phyloP scores from a whole-genome alignment of 1,140 invertebrate species.

The Melanaphis sacchari region DNA sequence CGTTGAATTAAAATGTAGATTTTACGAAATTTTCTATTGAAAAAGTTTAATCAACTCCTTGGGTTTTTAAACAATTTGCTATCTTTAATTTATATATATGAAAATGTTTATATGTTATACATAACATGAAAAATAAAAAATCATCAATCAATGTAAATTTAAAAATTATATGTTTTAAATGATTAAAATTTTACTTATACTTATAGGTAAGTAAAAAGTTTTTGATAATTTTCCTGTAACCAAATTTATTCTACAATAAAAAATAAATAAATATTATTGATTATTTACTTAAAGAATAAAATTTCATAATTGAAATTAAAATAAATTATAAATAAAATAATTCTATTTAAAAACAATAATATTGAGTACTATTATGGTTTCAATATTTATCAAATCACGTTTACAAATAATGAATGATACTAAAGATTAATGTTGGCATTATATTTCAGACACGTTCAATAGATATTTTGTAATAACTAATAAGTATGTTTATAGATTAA shows the following conservation, averaged over 20 bases:
- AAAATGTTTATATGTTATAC: neutral
- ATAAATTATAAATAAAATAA: neutral
- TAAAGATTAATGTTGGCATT: neutral
- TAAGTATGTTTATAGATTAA: neutral
- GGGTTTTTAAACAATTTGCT: too few species aligned
- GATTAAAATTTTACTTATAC: neutral
- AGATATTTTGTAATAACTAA: neutral
- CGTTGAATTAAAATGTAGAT: neutral
- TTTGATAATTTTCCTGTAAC: too few species aligned
- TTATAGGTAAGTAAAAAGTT: neutral
- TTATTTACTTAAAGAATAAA: too few species aligned
- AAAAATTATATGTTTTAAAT: neutral
- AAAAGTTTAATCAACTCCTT: too few species aligned
- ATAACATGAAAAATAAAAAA: too few species aligned
- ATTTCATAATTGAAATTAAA: neutral
- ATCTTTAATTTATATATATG: neutral
- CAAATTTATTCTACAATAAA: too few species aligned
- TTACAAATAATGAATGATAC: neutral
- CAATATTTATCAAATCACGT: conserved; percentile 11
- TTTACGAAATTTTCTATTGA: neutral
- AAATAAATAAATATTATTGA: too few species aligned
- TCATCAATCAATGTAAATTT: neutral
- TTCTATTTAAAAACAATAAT: neutral
- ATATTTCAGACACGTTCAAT: neutral
- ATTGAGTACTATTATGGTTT: neutral